Conservation (phyloP, 2,113 vertebrate genomes). For the Notechis scutatus region DNA sequence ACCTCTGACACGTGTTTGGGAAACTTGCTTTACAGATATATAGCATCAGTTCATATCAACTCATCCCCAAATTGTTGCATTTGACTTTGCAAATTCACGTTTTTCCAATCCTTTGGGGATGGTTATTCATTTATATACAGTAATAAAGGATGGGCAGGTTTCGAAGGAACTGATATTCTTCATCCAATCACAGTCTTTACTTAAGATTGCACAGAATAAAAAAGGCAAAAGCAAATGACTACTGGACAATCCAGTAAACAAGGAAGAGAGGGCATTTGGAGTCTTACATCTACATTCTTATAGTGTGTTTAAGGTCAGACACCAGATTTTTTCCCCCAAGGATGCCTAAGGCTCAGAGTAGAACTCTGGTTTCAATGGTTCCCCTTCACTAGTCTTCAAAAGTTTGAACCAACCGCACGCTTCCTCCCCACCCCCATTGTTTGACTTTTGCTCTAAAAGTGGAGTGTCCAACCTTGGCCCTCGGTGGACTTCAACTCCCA, state of each 20-base stretch:
- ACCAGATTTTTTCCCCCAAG: not conserved
- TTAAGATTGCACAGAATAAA: not conserved
- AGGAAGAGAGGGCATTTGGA: not conserved
- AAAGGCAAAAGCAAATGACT: conserved; percentile 35
- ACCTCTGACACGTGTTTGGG: not conserved
- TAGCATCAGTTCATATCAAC: not conserved
- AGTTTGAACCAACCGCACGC: not conserved
- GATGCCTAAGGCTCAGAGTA: conserved; percentile 1
- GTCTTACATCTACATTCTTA: not conserved
- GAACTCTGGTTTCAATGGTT: conserved; percentile 31
- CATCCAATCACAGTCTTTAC: conserved; percentile 27
- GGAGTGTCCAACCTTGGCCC: not conserved
- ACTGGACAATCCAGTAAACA: conserved; percentile 40
- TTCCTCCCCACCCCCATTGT: not conserved
- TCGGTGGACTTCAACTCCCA: not conserved
- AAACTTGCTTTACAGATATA: not conserved
- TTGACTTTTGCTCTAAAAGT: not conserved
- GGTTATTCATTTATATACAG: not conserved
- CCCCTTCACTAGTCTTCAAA: not conserved
- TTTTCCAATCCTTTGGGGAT: conserved; percentile 5
- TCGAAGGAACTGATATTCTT: not conserved
- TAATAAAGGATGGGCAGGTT: not conserved
- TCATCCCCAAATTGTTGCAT: conserved; percentile 15
- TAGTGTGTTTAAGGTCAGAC: not conserved
- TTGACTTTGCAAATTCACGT: conserved; percentile 47